Conservation (phyloP, 2,113 vertebrate genomes). For the human region DNA sequence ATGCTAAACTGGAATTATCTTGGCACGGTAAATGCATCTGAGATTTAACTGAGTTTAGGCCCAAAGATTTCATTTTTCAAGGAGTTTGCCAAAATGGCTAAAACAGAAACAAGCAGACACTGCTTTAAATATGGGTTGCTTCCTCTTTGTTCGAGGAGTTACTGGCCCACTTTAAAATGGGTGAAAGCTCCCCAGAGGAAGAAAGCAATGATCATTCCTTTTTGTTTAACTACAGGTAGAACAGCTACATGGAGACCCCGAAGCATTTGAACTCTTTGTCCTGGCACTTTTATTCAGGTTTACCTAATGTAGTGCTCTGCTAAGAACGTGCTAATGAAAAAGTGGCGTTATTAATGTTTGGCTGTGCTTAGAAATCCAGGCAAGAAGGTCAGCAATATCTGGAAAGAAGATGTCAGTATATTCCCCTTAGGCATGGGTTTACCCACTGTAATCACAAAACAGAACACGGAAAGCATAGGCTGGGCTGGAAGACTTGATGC, state of each 20-base stretch:
- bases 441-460: background rate
- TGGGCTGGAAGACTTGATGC: background rate
- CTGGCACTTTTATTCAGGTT: constrained; percentile 17
- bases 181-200: constrained; percentile 2
- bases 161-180: constrained; percentile 63
- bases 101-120: constrained; percentile 46
- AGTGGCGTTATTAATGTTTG: background rate
- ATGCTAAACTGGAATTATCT: constrained; percentile 28
- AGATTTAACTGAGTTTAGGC: constrained; percentile 47
- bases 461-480: background rate
- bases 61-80: constrained; percentile 66
- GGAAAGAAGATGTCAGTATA: background rate
- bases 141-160: constrained; percentile 51
- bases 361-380: background rate
- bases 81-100: constrained; percentile 59
- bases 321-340: constrained; percentile 39
- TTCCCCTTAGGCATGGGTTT: background rate
- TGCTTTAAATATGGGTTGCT: constrained; percentile 51
- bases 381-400: background rate
- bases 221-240: constrained; percentile 44
- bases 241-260: background rate
- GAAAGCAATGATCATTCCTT: constrained; percentile 30
- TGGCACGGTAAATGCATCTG: constrained; percentile 24
- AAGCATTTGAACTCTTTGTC: constrained; percentile 5
- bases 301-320: background rate